Conservation (phyloP, 1,140 invertebrate species). For the Anoplolepis gracilipes region DNA sequence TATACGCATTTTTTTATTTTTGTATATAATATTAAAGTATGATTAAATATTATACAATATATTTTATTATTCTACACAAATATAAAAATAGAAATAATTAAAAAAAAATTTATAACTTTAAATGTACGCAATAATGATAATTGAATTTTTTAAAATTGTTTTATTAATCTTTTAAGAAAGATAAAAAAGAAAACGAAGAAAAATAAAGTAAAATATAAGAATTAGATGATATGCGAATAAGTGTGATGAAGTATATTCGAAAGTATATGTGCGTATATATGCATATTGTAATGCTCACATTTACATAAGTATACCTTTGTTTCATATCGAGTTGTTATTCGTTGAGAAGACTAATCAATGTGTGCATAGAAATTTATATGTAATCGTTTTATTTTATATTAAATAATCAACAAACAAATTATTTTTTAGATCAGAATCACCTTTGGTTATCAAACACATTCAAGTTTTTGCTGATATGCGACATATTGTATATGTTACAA, state of each 20-base stretch:
- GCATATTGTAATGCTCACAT: background rate
- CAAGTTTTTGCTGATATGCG: background rate
- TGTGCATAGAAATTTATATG: background rate
- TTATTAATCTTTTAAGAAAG: background rate
- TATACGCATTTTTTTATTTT: background rate
- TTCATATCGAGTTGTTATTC: background rate
- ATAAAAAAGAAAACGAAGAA: background rate
- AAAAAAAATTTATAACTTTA: background rate
- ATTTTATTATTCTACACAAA: background rate
- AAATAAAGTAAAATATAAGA: background rate
- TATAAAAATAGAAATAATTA: conserved; percentile 9
- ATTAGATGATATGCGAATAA: background rate
- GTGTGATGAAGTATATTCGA: background rate
- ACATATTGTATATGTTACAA: background rate
- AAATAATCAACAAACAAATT: background rate
- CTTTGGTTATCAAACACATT: background rate
- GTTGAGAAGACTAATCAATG: conserved; percentile 3
- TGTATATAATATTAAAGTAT: background rate
- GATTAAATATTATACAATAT: background rate
- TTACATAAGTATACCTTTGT: background rate
- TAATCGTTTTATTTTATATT: background rate
- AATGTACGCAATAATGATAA: background rate
- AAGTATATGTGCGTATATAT: background rate
- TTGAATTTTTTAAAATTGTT: background rate
- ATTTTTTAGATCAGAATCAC: background rate